Conservation (phyloP, 2,113 vertebrate species). For the Sinocyclocheilus anophthalmus region DNA sequence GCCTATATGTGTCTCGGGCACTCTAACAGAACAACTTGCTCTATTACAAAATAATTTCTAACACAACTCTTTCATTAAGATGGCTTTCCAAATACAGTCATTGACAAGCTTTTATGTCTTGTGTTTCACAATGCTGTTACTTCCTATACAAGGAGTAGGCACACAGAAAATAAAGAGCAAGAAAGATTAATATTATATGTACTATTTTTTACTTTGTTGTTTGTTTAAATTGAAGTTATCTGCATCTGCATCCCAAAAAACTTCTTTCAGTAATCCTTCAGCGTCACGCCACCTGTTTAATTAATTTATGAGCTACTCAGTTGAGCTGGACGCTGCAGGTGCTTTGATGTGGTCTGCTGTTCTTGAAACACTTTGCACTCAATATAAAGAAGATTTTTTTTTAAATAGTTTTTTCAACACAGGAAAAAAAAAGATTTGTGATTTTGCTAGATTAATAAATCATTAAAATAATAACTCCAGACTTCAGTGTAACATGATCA, state of each 20-base stretch:
- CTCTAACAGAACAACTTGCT: no score
- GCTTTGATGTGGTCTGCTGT: not conserved
- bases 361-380: not conserved
- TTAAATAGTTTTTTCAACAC: no score
- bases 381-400: no score
- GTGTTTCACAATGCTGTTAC: not conserved
- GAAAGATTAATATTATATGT: not conserved
- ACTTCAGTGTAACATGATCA: no score
- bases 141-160: not conserved
- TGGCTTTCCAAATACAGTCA: no score
- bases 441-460: no score
- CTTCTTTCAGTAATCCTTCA: not conserved
- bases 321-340: not conserved
- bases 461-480: no score
- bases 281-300: not conserved
- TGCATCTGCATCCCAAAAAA: not conserved
- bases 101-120: not conserved
- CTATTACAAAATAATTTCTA: no score
- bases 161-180: no score
- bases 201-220: not conserved
- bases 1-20: no score
- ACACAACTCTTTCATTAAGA: no score
- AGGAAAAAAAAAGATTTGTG: no score
- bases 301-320: not conserved
- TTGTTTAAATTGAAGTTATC: not conserved